Percentiles rank a stretch among this genome's conserved stretches.
Conservation (phyloP, 1,140 invertebrate genomes). For the Parasteatoda tepidariorum region DNA sequence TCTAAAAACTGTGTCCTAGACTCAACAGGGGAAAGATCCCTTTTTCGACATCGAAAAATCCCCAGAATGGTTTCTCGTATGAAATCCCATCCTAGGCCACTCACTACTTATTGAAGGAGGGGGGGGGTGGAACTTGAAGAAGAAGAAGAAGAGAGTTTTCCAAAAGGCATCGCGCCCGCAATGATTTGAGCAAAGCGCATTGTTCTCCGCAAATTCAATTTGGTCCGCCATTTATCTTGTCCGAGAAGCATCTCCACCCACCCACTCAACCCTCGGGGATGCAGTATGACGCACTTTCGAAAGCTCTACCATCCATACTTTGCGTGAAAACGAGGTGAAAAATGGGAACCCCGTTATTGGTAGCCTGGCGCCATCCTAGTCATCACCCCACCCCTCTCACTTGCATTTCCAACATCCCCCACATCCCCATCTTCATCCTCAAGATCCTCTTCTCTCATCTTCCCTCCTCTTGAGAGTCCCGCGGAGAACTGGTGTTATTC, state of each 20-base stretch:
- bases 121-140: not conserved
- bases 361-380: conserved; percentile 25
- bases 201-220: conserved; percentile 60
- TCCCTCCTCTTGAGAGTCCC: conserved; percentile 12
- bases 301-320: not conserved
- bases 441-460: not conserved
- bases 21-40: conserved; percentile 25
- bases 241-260: conserved; percentile 6
- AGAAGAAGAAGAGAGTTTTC: conserved; percentile 1
- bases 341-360: conserved; percentile 39
- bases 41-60: not conserved
- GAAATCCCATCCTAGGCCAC: conserved; percentile 42
- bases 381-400: not conserved
- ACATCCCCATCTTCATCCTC: conserved; percentile 14
- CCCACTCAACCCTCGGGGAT: not conserved
- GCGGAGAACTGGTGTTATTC: conserved; percentile 31
- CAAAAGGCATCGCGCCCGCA: conserved; percentile 28
- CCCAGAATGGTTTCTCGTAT: not conserved
- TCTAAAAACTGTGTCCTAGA: not conserved
- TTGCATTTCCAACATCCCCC: conserved; percentile 27
- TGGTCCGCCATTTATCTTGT: conserved; percentile 56
- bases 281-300: conserved; percentile 21
- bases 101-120: conserved; percentile 29
- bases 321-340: conserved; percentile 49
- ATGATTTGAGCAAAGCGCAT: conserved; percentile 60